Conservation (phyloP, 2,888 invertebrate genomes). For the Aproaerema taeniolella region DNA sequence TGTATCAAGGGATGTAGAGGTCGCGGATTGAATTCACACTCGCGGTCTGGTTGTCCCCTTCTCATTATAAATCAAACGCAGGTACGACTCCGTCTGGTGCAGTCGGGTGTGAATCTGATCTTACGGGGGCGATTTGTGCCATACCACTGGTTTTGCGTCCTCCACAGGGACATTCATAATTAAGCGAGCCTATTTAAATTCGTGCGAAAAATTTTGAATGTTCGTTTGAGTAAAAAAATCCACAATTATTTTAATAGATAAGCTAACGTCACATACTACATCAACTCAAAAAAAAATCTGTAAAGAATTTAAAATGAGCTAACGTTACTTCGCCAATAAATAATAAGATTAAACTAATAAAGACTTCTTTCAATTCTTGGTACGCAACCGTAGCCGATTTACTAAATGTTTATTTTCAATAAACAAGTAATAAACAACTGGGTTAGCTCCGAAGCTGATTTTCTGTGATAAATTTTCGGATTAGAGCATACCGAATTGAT, state of each 20-base stretch:
- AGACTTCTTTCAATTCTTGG: conserved; percentile 38
- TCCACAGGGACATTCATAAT: not conserved
- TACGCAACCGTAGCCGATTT: conserved; percentile 43
- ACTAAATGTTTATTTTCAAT: conserved; percentile 48
- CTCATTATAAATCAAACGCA: conserved; percentile 74
- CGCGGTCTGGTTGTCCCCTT: conserved; percentile 56
- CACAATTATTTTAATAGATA: too few relatives aligned
- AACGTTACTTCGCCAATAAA: conserved; percentile 45
- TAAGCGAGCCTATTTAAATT: not conserved
- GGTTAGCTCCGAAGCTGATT: conserved; percentile 37
- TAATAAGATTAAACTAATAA: conserved; percentile 49
- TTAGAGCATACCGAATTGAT: conserved; percentile 36
- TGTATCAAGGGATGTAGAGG: conserved; percentile 46
- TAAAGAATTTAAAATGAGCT: too few relatives aligned
- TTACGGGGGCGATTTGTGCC: conserved; percentile 41
- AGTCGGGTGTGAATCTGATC: conserved; percentile 51
- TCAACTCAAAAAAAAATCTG: too few relatives aligned
- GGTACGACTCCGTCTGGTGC: conserved; percentile 63
- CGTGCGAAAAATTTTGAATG: too few relatives aligned
- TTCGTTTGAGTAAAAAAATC: too few relatives aligned
- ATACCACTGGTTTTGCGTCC: conserved; percentile 13
- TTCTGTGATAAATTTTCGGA: conserved; percentile 41
- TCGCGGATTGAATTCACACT: conserved; percentile 66
- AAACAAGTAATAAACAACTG: conserved; percentile 50
- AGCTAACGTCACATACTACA: too few relatives aligned